Evolutionary conservation across 1,140 invertebrate genomes (phyloP).

Genomic region (Saxidomus purpurata): DNA sequence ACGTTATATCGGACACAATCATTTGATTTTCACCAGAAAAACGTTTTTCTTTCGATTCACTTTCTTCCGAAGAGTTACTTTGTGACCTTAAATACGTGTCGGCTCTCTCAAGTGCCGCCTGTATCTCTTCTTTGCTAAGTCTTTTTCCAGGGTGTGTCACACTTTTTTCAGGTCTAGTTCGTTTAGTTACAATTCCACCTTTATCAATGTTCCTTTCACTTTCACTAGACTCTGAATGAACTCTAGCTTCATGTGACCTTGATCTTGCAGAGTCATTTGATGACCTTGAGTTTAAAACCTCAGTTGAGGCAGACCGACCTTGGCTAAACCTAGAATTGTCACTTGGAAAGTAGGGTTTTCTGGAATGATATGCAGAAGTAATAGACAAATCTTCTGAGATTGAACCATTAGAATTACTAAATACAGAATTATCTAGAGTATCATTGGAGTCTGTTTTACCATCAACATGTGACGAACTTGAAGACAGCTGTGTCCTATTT

Average conservation of each 20-base stretch:
- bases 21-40: constrained; percentile 24
- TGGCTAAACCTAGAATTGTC: constrained; percentile 60
- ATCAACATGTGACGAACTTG: constrained; percentile 47
- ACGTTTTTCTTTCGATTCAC: constrained; percentile 16
- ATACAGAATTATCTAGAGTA: constrained; percentile 58
- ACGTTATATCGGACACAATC: constrained; percentile 49
- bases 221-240: not conserved
- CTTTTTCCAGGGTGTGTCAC: constrained; percentile 60
- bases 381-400: constrained; percentile 62
- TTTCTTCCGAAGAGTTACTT: constrained; percentile 17
- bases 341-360: constrained; percentile 56
- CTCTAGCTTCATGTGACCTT: constrained; percentile 33
- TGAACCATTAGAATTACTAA: constrained; percentile 46
- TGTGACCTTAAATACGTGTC: constrained; percentile 74
- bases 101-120: constrained; percentile 78
- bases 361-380: constrained; percentile 60
- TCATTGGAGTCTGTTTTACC: constrained; percentile 34
- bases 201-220: constrained; percentile 38
- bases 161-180: constrained; percentile 46
- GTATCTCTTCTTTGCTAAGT: constrained; percentile 79
- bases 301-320: constrained; percentile 59
- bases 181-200: constrained; percentile 58
- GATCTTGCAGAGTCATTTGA: constrained; percentile 39
- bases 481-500: constrained; percentile 14
- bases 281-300: constrained; percentile 47